Evolutionary conservation across 2,797 vertebrate species (phyloP).

Genomic region (Parauchenoglanis punctatus): DNA sequence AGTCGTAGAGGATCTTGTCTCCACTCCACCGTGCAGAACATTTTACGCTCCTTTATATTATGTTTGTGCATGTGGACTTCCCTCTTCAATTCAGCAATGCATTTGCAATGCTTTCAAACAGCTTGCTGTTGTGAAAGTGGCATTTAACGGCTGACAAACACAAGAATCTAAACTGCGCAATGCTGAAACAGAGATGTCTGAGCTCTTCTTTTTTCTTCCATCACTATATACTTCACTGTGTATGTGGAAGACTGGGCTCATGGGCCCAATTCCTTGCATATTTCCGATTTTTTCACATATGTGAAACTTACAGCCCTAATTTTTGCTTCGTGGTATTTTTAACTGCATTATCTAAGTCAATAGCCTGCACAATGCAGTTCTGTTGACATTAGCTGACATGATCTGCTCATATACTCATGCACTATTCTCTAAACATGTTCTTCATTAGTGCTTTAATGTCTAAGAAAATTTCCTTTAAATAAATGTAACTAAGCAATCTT

Average conservation of each 20-base stretch:
- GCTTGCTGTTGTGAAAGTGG: neutral
- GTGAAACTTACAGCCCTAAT: neutral
- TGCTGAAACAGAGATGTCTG: neutral
- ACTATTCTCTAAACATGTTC: neutral
- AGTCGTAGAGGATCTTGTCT: neutral
- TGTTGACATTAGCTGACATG: no score
- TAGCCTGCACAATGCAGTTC: neutral
- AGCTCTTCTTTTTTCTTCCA: neutral
- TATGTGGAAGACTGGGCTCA: neutral
- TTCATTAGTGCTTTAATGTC: neutral
- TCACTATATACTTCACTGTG: neutral
- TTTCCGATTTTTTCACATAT: neutral
- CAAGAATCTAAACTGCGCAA: slow-evolving; percentile 19
- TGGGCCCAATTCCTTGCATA: neutral
- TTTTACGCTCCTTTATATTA: neutral
- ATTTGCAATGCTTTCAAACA: neutral
- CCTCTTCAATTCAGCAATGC: neutral
- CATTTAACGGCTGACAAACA: slow-evolving; percentile 4
- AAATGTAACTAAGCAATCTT: neutral
- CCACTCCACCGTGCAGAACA: neutral
- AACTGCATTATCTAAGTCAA: neutral
- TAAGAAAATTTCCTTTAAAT: neutral
- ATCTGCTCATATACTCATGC: neutral
- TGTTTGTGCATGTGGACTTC: neutral
- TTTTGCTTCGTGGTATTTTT: neutral